Base-by-base conservation (phyloP, 2,797 vertebrate species). In the Gephyroberyx darwinii region DNA sequence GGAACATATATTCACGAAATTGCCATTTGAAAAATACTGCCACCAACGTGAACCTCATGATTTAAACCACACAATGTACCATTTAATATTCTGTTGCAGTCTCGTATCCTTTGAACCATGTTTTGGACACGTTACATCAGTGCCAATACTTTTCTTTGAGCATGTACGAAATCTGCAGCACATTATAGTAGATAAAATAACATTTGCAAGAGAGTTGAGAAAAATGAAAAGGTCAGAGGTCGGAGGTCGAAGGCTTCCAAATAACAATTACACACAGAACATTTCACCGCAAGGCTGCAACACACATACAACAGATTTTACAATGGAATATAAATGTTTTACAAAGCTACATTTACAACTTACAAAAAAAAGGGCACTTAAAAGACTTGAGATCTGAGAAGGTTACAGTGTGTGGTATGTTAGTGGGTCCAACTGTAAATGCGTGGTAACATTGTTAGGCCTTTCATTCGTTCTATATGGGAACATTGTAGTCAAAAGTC, bases 301-400 rank as follows among this genome's bases (percentile, higher is more conserved):
- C 9, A 56, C 33, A 4, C 45, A 26, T 26, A 26, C 26, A 26
- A 26, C 13, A 61, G 20, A 22, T 31, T 71, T 71, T 81, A 45
- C 17, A 57, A 35, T 31, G n/a, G 35, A 41, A 67, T 50, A 1
- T 2, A 39, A 39, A 71, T 26, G 1, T 5, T 39, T 9, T n/a
- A n/a, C n/a, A n/a, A 52, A 53, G 58, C 50, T 59, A 65, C 19
- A 57, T 70, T 20, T 31, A 31, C 5, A 30, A 57, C n/a, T 58
- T 64, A 61, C 20, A 63, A 74, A 52, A 72, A 77, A 37, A 85
- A 85, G 75, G 64, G 30, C 84, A 85, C 83, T 85, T 80, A 1
- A 72, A 68, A 39, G 20, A 20, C 33, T 63, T 51, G 8, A 70
- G 37, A 39, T 59, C 5, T 41, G n/a, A 59, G n/a, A 20, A 20